Evolutionary conservation across 2,888 invertebrate genomes (phyloP), one percentile per base, ranked within the genome.

Genomic region (Adelphocoris suturalis): DNA sequence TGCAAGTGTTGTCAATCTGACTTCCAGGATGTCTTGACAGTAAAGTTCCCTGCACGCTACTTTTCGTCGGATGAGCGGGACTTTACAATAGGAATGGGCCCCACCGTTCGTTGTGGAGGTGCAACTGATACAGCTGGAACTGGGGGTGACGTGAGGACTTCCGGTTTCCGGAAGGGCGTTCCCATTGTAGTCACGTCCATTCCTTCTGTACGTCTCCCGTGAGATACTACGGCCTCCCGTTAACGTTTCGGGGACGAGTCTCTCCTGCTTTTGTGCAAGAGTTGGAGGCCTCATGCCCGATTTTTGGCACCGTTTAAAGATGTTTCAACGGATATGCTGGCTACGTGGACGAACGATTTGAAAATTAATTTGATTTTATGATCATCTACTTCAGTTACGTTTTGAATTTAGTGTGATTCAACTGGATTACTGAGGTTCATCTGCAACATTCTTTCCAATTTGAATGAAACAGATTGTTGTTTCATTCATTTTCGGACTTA

Each of bases 131-230:
- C 48, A 81, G 48, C 81, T 81, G 47, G 76, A 76, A 78, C 78
- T 78, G 78, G 37, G 82, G 68, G 82, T 82, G 82, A 82, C 82
- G 82, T 82, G 82, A 82, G 86, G 23, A 86, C 86, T 86, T 86
- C 86, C 86, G 61, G 86, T 75, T 86, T 86, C 86, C 86, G 86
- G 86, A 68, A 86, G 86, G 86, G 75, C 86, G 75, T 75, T 75
- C 75, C 86, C 86, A 86, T 75, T 86, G 86, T 86, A 48, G 46
- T 47, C 86, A 47, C 48, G 61, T 86, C 48, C n/a, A 68, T 68
- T 68, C 19, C 68, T 68, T 23, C 68, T n/a, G 57, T 57, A 57
- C 57, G 57, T 57, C 81, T 81, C 82, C 23, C 52, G 82, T 82
- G 82, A 82, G 48, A 82, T 82, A 82, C 52, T 47, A 11, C 19